phyloP scores from a whole-genome alignment of 2,113 vertebrate genomes.

The Daubentonia madagascariensis region DNA sequence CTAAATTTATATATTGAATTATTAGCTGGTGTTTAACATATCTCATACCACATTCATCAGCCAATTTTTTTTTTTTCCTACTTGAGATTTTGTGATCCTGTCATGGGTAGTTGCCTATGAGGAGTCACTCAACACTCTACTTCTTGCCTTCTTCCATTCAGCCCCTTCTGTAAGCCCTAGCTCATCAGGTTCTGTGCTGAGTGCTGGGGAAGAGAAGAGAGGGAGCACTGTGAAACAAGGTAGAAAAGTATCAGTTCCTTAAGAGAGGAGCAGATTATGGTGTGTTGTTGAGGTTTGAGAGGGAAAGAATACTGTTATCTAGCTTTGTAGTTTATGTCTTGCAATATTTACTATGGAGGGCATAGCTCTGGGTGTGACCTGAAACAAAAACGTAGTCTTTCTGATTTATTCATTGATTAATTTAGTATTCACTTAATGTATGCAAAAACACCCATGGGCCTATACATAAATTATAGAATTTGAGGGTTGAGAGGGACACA shows the following conservation, averaged over 20 bases:
- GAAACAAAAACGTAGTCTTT: not conserved
- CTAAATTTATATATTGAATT: not conserved
- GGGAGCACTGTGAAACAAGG: not conserved
- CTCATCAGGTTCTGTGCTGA: not conserved
- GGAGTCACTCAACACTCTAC: not conserved
- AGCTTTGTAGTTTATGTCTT: not conserved
- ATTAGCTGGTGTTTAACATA: not conserved
- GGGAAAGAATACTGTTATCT: not conserved
- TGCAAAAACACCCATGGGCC: not conserved
- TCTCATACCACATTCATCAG: not conserved
- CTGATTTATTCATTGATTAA: constrained; percentile 27
- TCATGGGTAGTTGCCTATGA: not conserved
- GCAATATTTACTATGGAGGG: not conserved
- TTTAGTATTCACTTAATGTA: not conserved
- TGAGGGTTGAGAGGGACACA: not conserved
- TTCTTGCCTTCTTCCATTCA: not conserved
- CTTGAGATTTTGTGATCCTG: not conserved
- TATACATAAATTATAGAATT: not conserved
- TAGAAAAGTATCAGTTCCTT: not conserved
- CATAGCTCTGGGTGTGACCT: not conserved
- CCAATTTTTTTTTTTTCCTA: not conserved
- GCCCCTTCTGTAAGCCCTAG: not conserved
- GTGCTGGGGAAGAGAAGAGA: not conserved
- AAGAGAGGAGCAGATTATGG: not conserved
- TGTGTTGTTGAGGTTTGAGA: not conserved